Conservation (phyloP, 2,888 invertebrate genomes). For the Drosophila kokeensis region DNA sequence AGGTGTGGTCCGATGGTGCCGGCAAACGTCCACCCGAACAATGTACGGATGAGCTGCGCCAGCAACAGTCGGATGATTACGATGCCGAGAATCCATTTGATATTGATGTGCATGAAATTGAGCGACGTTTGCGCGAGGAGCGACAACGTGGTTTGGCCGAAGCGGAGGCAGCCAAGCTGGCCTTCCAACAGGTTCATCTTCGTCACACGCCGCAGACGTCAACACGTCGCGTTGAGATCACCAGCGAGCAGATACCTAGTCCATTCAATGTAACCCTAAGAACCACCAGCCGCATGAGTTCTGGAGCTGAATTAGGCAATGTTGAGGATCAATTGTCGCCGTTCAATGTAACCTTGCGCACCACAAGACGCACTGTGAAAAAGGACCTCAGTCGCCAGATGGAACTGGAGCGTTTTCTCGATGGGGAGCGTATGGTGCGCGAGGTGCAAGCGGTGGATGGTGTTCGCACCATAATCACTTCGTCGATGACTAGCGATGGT, state of each 20-base stretch:
- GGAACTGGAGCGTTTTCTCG: constrained; percentile 87
- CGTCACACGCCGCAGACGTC: constrained; percentile 87
- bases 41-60: constrained; percentile 74
- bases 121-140: constrained; percentile 87
- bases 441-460: constrained; percentile 86
- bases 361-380: constrained; percentile 62
- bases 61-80: constrained; percentile 63
- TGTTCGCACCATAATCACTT: constrained; percentile 83
- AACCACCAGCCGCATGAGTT: constrained; percentile 83
- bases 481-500: constrained; percentile 81
- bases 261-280: constrained; percentile 85
- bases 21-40: constrained; percentile 78
- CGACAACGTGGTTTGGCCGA: constrained; percentile 85
- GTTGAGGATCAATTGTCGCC: constrained; percentile 75
- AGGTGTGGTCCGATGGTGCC: constrained; percentile 88
- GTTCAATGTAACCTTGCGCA: constrained; percentile 80
- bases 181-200: constrained; percentile 87
- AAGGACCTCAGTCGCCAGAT: constrained; percentile 63
- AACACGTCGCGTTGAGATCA: constrained; percentile 85
- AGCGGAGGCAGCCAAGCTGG: constrained; percentile 84
- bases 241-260: constrained; percentile 66
- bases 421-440: constrained; percentile 89
- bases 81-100: constrained; percentile 82
- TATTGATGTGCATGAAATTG: constrained; percentile 87
- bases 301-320: constrained; percentile 68